Conservation (phyloP, 1,140 invertebrate genomes). For the Drosophila kohkoa region DNA sequence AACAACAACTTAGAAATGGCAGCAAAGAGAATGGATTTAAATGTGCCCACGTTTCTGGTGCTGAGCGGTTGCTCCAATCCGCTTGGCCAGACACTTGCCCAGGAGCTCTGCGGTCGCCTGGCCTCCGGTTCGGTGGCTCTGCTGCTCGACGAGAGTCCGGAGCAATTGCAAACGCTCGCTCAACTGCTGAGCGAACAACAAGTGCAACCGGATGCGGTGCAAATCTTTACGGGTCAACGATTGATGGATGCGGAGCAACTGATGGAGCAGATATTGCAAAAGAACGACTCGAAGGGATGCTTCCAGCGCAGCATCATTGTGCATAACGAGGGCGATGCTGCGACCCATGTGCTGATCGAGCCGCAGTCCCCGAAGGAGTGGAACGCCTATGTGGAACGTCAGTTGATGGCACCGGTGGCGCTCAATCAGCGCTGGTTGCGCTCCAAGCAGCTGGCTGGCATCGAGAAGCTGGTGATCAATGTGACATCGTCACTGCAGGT, state of each 20-base stretch:
- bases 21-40: conserved; percentile 77
- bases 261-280: conserved; percentile 46
- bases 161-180: conserved; percentile 45
- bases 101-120: conserved; percentile 87
- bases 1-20: conserved; percentile 54
- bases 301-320: conserved; percentile 91
- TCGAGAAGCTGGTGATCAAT: conserved; percentile 90
- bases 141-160: conserved; percentile 89
- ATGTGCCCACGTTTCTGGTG: conserved; percentile 68
- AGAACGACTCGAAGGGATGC: background rate
- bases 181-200: conserved; percentile 43
- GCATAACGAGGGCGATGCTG: conserved; percentile 96
- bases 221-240: conserved; percentile 39
- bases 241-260: conserved; percentile 36
- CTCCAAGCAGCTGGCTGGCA: conserved; percentile 79
- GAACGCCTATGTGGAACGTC: conserved; percentile 90
- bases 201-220: conserved; percentile 33
- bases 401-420: conserved; percentile 91
- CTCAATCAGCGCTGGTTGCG: conserved; percentile 91
- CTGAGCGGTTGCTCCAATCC: conserved; percentile 72
- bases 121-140: conserved; percentile 89
- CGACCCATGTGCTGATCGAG: conserved; percentile 86
- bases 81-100: conserved; percentile 89
- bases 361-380: conserved; percentile 87
- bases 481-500: conserved; percentile 95